phyloP scores from a whole-genome alignment of 2,797 vertebrate species.

The Octomys mimax region DNA sequence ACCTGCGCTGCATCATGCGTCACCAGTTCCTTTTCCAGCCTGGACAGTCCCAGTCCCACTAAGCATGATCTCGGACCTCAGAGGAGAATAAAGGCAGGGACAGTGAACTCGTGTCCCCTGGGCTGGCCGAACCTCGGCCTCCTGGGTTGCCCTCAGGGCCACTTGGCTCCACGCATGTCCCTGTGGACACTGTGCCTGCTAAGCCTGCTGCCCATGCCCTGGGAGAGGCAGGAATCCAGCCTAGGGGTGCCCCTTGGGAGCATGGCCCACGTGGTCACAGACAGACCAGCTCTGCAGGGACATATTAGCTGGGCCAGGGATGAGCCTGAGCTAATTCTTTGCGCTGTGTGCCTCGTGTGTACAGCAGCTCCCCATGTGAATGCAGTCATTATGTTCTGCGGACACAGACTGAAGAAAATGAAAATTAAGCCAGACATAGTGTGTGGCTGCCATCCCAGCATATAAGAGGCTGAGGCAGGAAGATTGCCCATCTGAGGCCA shows the following conservation, averaged over 20 bases:
- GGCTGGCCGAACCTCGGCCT: not conserved
- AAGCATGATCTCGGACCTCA: conserved; percentile 56
- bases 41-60: conserved; percentile 53
- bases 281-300: not conserved
- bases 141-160: not conserved
- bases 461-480: not conserved
- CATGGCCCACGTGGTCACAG: not conserved
- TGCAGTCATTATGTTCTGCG: not conserved
- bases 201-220: not conserved
- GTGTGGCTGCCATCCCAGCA: not conserved
- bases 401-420: not conserved
- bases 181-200: not conserved
- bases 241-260: not conserved
- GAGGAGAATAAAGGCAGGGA: not conserved
- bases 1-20: conserved; percentile 64
- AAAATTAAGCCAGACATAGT: not conserved
- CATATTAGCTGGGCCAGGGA: not conserved
- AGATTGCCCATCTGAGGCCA: not conserved
- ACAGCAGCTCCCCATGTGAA: not conserved
- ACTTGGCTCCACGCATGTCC: not conserved
- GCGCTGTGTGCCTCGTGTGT: not conserved
- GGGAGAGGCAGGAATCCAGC: not conserved
- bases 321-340: not conserved
- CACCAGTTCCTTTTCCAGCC: conserved; percentile 35
- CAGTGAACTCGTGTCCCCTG: not conserved